phyloP scores from a whole-genome alignment of 2,113 vertebrate species.

The Eclectus roratus region DNA sequence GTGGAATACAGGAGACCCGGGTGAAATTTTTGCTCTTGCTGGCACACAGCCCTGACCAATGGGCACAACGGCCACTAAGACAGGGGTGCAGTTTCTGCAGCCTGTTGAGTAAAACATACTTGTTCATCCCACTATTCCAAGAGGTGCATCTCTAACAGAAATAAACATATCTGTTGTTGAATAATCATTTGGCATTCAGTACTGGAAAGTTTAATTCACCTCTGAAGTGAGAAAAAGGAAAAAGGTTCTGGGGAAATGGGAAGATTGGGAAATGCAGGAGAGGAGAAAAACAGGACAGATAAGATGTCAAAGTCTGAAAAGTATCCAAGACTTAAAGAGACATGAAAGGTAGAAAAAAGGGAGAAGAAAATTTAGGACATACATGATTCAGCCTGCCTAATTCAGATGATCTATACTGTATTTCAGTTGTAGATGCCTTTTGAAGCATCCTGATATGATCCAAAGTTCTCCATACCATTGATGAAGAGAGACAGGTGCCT shows the following conservation, averaged over 20 bases:
- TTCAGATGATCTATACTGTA: not conserved
- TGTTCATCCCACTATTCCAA: not conserved
- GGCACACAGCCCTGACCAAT: not conserved
- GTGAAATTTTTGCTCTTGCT: not conserved
- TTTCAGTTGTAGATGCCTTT: not conserved
- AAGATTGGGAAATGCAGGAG: not conserved
- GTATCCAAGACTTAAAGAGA: not conserved
- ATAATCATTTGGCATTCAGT: not conserved
- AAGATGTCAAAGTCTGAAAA: not conserved
- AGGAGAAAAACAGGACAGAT: not conserved
- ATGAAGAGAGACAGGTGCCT: not conserved
- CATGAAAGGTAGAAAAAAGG: not conserved
- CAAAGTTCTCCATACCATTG: not conserved
- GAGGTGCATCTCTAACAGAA: not conserved
- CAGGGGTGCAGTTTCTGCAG: not conserved
- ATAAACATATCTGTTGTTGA: not conserved
- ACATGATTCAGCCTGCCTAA: not conserved
- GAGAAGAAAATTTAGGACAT: not conserved
- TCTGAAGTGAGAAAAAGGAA: not conserved
- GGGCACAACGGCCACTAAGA: not conserved
- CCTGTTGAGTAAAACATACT: not conserved
- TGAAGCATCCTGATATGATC: not conserved
- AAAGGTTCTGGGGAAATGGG: not conserved
- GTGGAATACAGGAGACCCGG: not conserved
- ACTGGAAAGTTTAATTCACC: not conserved